Evolutionary conservation across 1,140 invertebrate genomes (phyloP).

Genomic region (Drosophila setifemur): DNA sequence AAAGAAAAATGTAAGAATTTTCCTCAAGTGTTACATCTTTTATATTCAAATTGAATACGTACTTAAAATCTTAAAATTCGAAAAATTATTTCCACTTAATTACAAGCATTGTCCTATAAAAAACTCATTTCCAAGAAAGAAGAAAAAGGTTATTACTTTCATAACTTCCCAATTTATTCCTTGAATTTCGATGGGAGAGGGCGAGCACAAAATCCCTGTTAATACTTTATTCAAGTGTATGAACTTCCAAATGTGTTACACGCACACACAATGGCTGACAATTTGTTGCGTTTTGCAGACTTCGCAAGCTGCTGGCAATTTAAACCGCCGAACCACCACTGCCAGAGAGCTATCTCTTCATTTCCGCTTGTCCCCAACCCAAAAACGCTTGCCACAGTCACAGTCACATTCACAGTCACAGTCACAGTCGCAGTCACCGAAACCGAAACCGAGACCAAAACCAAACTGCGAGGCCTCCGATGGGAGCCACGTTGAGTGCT

Average conservation of each 20-base stretch:
- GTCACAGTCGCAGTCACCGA: conserved; percentile 49
- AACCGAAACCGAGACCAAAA: conserved; percentile 41
- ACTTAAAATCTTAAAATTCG: no score
- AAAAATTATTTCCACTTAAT: no score
- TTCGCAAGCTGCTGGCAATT: conserved; percentile 71
- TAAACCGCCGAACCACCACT: conserved; percentile 46
- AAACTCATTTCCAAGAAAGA: no score
- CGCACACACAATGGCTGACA: conserved; percentile 50
- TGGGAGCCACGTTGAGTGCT: conserved; percentile 27
- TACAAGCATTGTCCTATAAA: no score
- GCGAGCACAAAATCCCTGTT: not conserved
- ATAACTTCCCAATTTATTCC: not conserved
- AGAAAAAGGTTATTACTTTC: not conserved
- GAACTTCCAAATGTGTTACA: not conserved
- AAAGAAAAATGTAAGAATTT: no score
- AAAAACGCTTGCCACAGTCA: conserved; percentile 30
- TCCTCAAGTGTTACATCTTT: no score
- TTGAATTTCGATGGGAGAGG: no score
- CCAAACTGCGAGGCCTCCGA: conserved; percentile 21
- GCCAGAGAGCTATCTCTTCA: conserved; percentile 42
- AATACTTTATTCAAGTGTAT: conserved; percentile 35
- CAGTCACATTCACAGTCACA: conserved; percentile 58
- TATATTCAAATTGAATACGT: no score
- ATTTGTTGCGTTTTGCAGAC: conserved; percentile 54
- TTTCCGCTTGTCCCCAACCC: conserved; percentile 20